Evolutionary conservation across 1,140 invertebrate genomes (phyloP).

Genomic region (roundworm (Caenorhabditis elegans)): DNA sequence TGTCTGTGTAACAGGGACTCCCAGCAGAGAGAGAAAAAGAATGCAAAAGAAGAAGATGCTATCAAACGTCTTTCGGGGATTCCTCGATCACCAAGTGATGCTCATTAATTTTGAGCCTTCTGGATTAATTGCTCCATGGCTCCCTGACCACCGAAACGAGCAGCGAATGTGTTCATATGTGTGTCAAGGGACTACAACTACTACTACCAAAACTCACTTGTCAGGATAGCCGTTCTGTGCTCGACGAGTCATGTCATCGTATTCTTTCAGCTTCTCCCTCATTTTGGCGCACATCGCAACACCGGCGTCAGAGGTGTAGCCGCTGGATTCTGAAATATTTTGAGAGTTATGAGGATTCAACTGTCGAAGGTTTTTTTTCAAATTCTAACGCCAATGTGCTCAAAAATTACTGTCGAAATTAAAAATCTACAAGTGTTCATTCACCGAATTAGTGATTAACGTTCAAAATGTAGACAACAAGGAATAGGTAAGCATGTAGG

Average conservation of each 20-base stretch:
- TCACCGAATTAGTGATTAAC: no score
- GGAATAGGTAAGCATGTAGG: no score
- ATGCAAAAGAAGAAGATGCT: background rate
- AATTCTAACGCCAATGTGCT: no score
- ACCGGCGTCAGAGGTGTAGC: background rate
- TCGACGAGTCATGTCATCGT: constrained; percentile 16
- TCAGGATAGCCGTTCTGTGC: constrained; percentile 22
- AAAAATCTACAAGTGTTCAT: no score
- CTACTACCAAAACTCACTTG: no score
- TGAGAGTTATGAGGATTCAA: no score
- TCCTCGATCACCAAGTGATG: constrained; percentile 26
- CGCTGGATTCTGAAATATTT: constrained; percentile 19
- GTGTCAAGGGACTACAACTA: constrained; percentile 27
- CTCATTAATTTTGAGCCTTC: constrained; percentile 32
- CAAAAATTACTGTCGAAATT: no score
- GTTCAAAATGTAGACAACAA: no score
- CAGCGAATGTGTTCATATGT: no score
- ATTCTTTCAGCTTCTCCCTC: constrained; percentile 22
- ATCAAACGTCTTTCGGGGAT: constrained; percentile 30
- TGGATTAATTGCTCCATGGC: background rate
- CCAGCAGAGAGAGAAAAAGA: no score
- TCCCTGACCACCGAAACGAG: no score
- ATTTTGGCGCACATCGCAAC: constrained; percentile 8
- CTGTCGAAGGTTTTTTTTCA: no score
- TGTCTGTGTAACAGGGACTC: background rate